Evolutionary conservation across 1,140 invertebrate genomes (phyloP).

Genomic region (Leptopilina boulardi): DNA sequence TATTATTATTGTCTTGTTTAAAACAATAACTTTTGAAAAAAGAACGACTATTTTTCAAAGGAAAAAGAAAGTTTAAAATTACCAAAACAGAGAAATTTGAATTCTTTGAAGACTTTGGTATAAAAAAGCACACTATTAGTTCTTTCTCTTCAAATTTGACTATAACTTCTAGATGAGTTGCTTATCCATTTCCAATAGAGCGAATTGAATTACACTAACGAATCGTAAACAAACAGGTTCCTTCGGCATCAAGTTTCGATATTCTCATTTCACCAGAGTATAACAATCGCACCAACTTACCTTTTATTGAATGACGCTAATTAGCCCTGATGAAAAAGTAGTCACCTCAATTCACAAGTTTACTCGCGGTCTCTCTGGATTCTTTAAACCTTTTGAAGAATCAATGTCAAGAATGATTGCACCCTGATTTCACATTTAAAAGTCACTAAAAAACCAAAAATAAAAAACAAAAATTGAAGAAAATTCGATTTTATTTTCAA

Average conservation of each 20-base stretch:
- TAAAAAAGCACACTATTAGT: neutral
- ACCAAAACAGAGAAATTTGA: too few relatives aligned
- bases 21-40: too few relatives aligned
- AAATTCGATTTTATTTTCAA: too few relatives aligned
- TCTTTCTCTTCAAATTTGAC: neutral
- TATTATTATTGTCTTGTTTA: too few relatives aligned
- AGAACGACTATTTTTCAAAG: too few relatives aligned
- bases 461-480: too few relatives aligned
- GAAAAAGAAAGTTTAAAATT: too few relatives aligned
- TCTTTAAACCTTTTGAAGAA: neutral
- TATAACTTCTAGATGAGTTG: neutral
- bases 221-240: neutral
- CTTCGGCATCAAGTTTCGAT: conserved; percentile 37
- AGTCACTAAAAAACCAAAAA: neutral
- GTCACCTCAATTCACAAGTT: conserved; percentile 35
- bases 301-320: conserved; percentile 36
- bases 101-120: too few relatives aligned
- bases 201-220: neutral
- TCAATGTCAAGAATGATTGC: neutral
- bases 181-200: neutral
- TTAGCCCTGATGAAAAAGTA: conserved; percentile 41
- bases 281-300: conserved; percentile 36
- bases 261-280: conserved; percentile 41
- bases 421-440: neutral
- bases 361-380: conserved; percentile 1